These are phyloP conservation scores for Anoncus sp. DNA, from an alignment of 2,888 invertebrate species.

Conservation along the genomic window DNA sequence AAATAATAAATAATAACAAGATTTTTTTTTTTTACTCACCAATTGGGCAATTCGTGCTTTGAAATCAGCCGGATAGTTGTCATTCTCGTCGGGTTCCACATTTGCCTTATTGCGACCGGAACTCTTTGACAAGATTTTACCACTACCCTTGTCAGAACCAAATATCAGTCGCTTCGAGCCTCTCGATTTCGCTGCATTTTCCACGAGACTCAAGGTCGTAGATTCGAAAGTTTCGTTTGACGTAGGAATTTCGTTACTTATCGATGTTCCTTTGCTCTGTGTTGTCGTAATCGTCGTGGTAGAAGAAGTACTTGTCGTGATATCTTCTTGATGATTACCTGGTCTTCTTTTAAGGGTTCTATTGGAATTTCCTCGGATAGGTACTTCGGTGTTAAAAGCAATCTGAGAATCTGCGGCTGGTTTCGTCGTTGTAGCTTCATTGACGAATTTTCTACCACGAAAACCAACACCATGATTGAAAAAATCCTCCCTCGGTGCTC, in stretches of 20 bases:
- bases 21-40: slow-evolving; percentile 70
- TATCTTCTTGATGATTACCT: slow-evolving; percentile 45
- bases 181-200: slow-evolving; percentile 44
- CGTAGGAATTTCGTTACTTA: slow-evolving; percentile 71
- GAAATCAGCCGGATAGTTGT: slow-evolving; percentile 80
- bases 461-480: slow-evolving; percentile 79
- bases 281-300: slow-evolving; percentile 16
- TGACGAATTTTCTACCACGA: slow-evolving; percentile 73
- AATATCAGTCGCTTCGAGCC: slow-evolving; percentile 55
- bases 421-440: slow-evolving; percentile 44
- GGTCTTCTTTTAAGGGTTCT: slow-evolving; percentile 79
- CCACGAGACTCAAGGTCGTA: slow-evolving; percentile 26
- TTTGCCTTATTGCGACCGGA: slow-evolving; percentile 55
- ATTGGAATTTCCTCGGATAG: slow-evolving; percentile 73
- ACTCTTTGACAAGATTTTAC: slow-evolving; percentile 71
- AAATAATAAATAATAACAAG: not conserved
- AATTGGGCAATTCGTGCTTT: slow-evolving; percentile 78
- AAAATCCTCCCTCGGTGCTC: slow-evolving; percentile 74
- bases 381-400: slow-evolving; percentile 18
- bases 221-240: slow-evolving; percentile 58
- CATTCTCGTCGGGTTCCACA: slow-evolving; percentile 70
- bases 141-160: slow-evolving; percentile 61
- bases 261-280: slow-evolving; percentile 29
- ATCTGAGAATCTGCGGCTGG: slow-evolving; percentile 44
- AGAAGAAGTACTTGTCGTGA: slow-evolving; percentile 32